phyloP scores from a whole-genome alignment of 2,888 invertebrate species.

The Hermaeophaga mercurialis region DNA sequence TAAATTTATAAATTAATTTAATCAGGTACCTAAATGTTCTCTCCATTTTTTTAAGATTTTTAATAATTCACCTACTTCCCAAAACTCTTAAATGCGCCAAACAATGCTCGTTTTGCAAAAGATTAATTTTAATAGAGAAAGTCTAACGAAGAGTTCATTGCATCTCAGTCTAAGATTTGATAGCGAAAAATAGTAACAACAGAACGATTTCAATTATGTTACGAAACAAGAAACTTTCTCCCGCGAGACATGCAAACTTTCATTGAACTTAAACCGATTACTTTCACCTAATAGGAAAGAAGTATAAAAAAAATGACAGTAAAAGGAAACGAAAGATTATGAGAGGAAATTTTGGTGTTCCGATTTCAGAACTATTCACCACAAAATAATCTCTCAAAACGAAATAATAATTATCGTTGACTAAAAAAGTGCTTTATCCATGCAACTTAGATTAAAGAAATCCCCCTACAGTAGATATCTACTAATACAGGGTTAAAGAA shows the following conservation, averaged over 20 bases:
- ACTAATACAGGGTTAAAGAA: no score
- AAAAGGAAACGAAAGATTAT: not conserved
- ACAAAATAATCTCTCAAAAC: no score
- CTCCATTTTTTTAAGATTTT: no score
- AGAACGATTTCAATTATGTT: conserved; percentile 35
- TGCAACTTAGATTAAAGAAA: no score
- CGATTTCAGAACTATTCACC: no score
- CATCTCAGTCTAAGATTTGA: not conserved
- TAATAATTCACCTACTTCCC: no score
- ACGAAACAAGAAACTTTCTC: conserved; percentile 43
- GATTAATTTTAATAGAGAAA: conserved; percentile 12
- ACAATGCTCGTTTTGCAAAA: not conserved
- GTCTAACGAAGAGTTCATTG: conserved; percentile 8
- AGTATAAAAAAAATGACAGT: conserved; percentile 14
- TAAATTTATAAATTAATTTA: no score
- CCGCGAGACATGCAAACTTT: conserved; percentile 28
- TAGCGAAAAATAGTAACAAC: conserved; percentile 16
- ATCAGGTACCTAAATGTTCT: no score
- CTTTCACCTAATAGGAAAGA: conserved; percentile 34
- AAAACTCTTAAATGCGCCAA: conserved; percentile 2
- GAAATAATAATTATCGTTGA: no score
- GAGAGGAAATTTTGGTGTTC: no score
- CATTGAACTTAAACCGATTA: conserved; percentile 26
- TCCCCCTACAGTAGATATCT: no score
- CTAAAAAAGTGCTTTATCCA: no score